A percentile compares a stretch with the other conserved stretches of the same genome.
Conservation (phyloP, 2,113 vertebrate genomes). For the Hyperopisus bebe region DNA sequence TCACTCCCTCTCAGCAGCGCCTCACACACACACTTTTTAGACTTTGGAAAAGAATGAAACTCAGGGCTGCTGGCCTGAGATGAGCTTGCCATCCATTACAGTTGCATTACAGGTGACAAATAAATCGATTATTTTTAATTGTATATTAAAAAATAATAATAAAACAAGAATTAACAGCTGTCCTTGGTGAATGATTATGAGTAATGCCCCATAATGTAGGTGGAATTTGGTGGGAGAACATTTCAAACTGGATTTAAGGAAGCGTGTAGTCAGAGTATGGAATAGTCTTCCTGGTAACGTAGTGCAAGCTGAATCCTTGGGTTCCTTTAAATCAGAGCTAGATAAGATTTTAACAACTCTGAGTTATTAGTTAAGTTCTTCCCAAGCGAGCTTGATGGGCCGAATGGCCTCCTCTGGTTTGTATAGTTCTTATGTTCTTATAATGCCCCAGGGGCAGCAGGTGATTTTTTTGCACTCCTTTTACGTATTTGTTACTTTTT, state of each 20-base stretch:
- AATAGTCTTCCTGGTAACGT: no score
- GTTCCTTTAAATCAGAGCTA: no score
- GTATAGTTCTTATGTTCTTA: no score
- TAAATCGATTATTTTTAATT: neutral
- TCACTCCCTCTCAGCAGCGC: slow-evolving; percentile 22
- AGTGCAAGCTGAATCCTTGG: no score
- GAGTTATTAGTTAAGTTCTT: no score
- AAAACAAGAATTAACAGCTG: neutral
- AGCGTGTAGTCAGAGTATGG: no score
- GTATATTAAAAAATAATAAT: neutral
- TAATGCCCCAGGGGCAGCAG: neutral
- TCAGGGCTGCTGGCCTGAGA: neutral
- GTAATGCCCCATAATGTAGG: neutral
- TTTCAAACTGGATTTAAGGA: no score
- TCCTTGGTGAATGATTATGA: neutral
- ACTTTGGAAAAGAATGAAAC: neutral
- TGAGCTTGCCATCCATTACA: slow-evolving; percentile 11
- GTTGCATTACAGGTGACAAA: slow-evolving; percentile 23
- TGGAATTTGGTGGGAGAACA: no score
- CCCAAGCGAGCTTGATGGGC: no score
- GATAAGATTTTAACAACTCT: no score
- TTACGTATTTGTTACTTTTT: neutral
- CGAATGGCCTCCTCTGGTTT: no score
- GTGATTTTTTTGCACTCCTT: neutral
- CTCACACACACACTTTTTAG: slow-evolving; percentile 13